Conservation (phyloP, 2,113 vertebrate genomes). For the Mormyrus iriodes region DNA sequence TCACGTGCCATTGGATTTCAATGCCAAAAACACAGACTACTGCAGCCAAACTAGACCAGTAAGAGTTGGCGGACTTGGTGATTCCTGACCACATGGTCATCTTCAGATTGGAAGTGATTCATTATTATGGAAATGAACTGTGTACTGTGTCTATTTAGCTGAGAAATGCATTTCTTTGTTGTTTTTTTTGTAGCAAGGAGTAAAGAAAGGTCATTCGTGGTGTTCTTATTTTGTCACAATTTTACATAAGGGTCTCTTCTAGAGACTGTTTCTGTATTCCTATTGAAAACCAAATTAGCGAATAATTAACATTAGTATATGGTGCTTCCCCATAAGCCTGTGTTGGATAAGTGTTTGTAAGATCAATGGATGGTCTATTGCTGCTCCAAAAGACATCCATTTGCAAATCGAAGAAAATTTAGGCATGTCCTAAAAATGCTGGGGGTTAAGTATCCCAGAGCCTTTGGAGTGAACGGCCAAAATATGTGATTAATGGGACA, state of each 20-base stretch:
- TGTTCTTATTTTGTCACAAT: constrained; percentile 6
- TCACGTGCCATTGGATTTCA: constrained; percentile 73
- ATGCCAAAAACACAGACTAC: constrained; percentile 77
- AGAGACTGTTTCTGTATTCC: background rate
- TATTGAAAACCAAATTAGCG: background rate
- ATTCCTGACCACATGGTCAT: constrained; percentile 78
- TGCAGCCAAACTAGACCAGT: constrained; percentile 81
- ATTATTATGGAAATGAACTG: constrained; percentile 82
- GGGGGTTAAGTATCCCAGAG: background rate
- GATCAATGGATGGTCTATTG: background rate
- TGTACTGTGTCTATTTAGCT: constrained; percentile 51
- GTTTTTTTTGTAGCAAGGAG: background rate
- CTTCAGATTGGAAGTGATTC: constrained; percentile 70
- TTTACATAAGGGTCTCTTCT: background rate
- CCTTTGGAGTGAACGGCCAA: background rate
- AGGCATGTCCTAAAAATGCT: background rate
- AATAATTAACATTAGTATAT: background rate
- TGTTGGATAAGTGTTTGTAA: background rate
- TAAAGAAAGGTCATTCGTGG: background rate
- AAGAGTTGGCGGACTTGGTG: constrained; percentile 77
- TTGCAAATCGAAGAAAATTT: background rate
- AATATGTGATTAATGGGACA: background rate
- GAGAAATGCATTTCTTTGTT: constrained; percentile 43
- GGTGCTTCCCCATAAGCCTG: background rate
- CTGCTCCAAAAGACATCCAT: background rate